Conservation (phyloP, 1,140 invertebrate species). For the Leptopilina boulardi region DNA sequence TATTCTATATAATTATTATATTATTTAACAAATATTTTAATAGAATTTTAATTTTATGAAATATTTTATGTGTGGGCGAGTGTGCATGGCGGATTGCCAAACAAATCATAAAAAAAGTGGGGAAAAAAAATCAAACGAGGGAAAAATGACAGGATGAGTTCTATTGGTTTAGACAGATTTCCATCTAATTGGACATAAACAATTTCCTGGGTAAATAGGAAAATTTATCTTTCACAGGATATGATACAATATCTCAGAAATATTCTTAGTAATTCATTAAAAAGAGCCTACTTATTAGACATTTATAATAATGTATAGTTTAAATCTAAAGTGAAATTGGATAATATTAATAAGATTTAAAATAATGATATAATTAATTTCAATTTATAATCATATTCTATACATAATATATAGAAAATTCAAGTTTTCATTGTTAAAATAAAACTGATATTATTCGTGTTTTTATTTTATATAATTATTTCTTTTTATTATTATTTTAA, state of each 20-base stretch:
- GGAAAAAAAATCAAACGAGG: neutral
- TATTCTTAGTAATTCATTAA: neutral
- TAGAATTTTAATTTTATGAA: neutral
- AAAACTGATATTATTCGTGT: no score
- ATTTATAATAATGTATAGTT: neutral
- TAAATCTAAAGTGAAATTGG: neutral
- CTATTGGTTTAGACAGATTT: constrained; percentile 5
- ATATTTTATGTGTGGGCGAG: neutral
- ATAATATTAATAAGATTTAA: neutral
- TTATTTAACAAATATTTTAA: no score
- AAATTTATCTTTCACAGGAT: constrained; percentile 22
- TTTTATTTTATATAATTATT: no score
- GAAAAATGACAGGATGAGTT: neutral
- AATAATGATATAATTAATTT: no score
- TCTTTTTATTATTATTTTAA: no score
- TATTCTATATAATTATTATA: no score
- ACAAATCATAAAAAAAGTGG: neutral
- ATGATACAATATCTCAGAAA: neutral
- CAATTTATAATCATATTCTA: no score
- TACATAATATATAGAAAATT: no score
- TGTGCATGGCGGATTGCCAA: neutral
- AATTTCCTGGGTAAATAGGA: constrained; percentile 5
- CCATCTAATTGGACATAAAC: neutral
- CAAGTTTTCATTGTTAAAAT: no score
- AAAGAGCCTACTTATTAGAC: neutral